Base-by-base conservation (phyloP, 2,888 invertebrate species). In the Drosophila limbata region DNA sequence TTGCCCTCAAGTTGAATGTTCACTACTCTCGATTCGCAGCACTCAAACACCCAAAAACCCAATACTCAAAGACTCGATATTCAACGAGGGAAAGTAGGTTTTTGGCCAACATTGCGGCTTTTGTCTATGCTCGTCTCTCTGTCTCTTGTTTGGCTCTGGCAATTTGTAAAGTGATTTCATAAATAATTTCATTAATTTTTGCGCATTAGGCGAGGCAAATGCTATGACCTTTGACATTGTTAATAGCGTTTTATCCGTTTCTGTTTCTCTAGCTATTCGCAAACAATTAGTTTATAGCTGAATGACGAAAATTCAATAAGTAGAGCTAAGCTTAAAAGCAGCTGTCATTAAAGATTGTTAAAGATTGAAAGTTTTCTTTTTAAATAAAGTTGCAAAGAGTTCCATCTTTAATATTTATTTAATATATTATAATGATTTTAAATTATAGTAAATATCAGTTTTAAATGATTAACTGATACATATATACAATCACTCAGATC, bases 141-240 rank as follows among this genome's bases (percentile, higher is more conserved):
- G 19, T 17, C 40, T 56, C 3, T 37, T 21, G 15, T 53, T 33
- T 51, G 51, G 33, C 35, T 48, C n/a, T 52, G 45, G 28, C 52
- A 62, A 74, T 74, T 77, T 59, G 64, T 68, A 63, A 77, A 77
- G 68, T 77, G 77, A 75, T 69, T 77, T 72, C 40, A 55, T 48
- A 72, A 59, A 73, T 77, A 66, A 75, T 77, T 78, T 77, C 61
- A 61, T 72, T 78, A 72, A 72, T 75, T 74, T 76, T 44, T 40
- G 35, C 35, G 73, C 69, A 66, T 77, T 76, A 50, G 45, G 45
- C 25, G 64, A 75, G 69, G 51, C 69, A 76, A 77, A 77, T 77
- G 64, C 59, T 39, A 48, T 73, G 77, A 63, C 69, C 76, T 73
- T 73, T 77, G 73, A 64, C 70, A 57, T 52, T 66, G 63, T 37